Evolutionary conservation across 2,113 vertebrate species (phyloP).

Genomic region (Cyphomyrus discorhynchus): DNA sequence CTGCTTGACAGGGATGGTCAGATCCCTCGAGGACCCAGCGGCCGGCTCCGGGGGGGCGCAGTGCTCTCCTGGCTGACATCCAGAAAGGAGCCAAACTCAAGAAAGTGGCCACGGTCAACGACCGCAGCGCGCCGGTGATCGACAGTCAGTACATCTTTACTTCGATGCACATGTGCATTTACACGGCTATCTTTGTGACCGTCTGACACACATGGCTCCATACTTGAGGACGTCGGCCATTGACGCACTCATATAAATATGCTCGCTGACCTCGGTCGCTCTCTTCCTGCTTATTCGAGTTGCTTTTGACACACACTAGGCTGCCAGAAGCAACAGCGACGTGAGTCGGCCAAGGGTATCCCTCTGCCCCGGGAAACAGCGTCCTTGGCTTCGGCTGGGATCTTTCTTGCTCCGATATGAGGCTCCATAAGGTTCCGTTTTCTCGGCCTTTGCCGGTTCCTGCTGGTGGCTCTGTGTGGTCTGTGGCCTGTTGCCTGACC

Average conservation of each 20-base stretch:
- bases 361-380: not conserved
- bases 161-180: too few species aligned
- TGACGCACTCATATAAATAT: not conserved
- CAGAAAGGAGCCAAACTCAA: conserved; percentile 79
- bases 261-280: not conserved
- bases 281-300: not conserved
- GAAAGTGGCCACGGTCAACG: conserved; percentile 81
- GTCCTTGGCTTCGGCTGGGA: not conserved
- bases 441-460: not conserved
- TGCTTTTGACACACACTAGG: not conserved
- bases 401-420: not conserved
- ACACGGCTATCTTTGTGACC: not conserved
- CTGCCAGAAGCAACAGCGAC: not conserved
- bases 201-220: not conserved
- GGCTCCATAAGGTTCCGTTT: not conserved
- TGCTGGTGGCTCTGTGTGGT: not conserved
- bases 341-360: not conserved
- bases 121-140: conserved; percentile 77
- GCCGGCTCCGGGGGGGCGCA: conserved; percentile 65
- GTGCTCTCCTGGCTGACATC: conserved; percentile 81
- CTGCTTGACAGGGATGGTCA: conserved; percentile 46
- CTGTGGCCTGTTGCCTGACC: not conserved
- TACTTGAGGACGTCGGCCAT: not conserved
- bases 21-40: conserved; percentile 45
- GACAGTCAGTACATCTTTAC: conserved; percentile 67